Evolutionary conservation across 2,113 vertebrate genomes (phyloP).

Genomic region (Austrofundulus limnaeus): DNA sequence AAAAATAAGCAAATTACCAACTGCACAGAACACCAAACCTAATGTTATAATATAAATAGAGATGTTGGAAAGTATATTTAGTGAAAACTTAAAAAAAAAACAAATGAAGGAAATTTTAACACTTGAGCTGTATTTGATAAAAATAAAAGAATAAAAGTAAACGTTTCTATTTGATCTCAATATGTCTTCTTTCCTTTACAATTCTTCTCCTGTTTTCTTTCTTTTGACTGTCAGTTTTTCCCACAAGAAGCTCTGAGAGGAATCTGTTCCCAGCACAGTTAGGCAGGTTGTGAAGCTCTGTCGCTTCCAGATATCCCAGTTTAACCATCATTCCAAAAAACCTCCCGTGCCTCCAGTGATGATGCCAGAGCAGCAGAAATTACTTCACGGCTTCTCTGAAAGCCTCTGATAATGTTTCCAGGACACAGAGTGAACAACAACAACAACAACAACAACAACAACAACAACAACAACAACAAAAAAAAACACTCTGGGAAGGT

Average conservation of each 20-base stretch:
- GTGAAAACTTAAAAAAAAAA: neutral
- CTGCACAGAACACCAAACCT: neutral
- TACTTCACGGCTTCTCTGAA: conserved; percentile 35
- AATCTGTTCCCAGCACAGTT: conserved; percentile 14
- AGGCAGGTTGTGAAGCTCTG: conserved; percentile 10
- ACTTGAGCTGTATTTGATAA: too few species aligned
- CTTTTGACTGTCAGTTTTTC: conserved; percentile 4
- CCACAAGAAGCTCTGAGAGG: conserved; percentile 9
- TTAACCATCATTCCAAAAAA: conserved; percentile 33
- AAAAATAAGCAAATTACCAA: neutral
- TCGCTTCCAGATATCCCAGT: conserved; percentile 25
- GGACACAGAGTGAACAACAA: conserved; percentile 32
- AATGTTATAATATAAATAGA: too few species aligned
- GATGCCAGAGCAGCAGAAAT: conserved; percentile 25
- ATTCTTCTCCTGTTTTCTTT: neutral
- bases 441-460: too few species aligned
- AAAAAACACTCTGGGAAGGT: conserved; percentile 21
- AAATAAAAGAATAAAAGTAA: too few species aligned
- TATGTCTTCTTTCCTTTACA: neutral
- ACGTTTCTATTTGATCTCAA: too few species aligned
- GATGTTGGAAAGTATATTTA: neutral
- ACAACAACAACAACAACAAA: too few species aligned
- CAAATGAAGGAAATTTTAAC: neutral
- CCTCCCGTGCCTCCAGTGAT: conserved; percentile 21
- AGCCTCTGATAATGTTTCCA: conserved; percentile 39